Evolutionary conservation across 1,140 invertebrate genomes (phyloP).

Genomic region (Cydia pomonella): DNA sequence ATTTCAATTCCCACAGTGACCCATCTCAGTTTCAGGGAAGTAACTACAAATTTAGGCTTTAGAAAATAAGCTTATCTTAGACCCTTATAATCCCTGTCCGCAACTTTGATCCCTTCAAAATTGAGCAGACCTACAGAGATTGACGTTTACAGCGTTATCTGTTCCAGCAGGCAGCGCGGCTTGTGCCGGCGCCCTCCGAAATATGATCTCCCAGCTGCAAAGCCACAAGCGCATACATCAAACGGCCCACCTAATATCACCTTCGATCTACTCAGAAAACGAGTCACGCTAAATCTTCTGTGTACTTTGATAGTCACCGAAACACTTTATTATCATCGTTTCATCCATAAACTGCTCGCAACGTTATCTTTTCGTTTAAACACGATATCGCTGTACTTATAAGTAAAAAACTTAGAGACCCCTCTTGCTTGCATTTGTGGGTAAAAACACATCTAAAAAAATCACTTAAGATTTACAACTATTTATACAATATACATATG

Average conservation of each 20-base stretch:
- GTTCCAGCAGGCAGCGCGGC: conserved; percentile 55
- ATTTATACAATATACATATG: no score
- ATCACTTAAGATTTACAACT: no score
- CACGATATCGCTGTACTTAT: background rate
- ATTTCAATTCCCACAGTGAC: conserved; percentile 19
- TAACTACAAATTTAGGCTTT: conserved; percentile 70
- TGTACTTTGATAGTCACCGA: conserved; percentile 24
- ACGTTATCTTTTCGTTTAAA: background rate
- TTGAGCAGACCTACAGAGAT: conserved; percentile 67
- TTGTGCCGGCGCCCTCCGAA: conserved; percentile 50
- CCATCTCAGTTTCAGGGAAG: conserved; percentile 52
- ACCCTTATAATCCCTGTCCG: conserved; percentile 74
- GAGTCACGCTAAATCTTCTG: conserved; percentile 22
- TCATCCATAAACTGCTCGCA: conserved; percentile 14
- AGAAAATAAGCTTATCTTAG: conserved; percentile 74
- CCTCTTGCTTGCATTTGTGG: no score
- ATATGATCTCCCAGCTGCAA: conserved; percentile 52
- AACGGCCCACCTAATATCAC: conserved; percentile 23
- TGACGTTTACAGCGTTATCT: conserved; percentile 74
- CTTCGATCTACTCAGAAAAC: conserved; percentile 7
- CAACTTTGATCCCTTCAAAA: conserved; percentile 75
- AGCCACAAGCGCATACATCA: conserved; percentile 25
- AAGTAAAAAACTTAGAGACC: no score
- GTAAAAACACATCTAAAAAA: no score
- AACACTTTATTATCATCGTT: conserved; percentile 17